Conservation (phyloP, 2,888 invertebrate species). For the Amphipyra berbera region DNA sequence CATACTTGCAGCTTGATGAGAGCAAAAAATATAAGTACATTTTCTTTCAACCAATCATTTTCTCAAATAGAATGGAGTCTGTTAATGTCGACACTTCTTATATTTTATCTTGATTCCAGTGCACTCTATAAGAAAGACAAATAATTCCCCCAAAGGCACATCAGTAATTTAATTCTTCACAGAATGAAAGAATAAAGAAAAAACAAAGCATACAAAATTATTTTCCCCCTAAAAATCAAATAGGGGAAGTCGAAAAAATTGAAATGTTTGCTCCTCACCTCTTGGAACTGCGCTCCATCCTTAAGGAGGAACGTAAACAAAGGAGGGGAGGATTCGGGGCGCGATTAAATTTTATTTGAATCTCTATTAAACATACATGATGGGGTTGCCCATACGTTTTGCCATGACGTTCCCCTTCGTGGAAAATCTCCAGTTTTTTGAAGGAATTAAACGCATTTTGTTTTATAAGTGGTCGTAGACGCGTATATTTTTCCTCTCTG, state of each 20-base stretch:
- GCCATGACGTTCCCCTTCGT: conserved; percentile 7
- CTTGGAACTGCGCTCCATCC: conserved; percentile 31
- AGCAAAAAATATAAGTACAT: too few relatives aligned
- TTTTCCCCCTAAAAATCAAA: conserved; percentile 37
- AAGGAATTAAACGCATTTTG: conserved; percentile 25
- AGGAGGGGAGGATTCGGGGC: conserved; percentile 10
- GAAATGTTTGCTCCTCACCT: conserved; percentile 51
- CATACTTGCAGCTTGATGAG: too few relatives aligned
- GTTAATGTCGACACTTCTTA: too few relatives aligned
- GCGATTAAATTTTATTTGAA: conserved; percentile 53
- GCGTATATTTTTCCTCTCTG: not conserved
- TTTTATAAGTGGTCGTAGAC: not conserved
- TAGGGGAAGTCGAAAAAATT: conserved; percentile 44
- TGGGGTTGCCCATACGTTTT: conserved; percentile 14
- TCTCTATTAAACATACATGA: conserved; percentile 45
- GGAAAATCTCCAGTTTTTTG: conserved; percentile 20
- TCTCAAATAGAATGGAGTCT: too few relatives aligned
- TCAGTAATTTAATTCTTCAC: conserved; percentile 44
- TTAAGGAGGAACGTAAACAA: conserved; percentile 45
- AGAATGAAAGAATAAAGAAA: conserved; percentile 24
- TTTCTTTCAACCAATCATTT: too few relatives aligned
- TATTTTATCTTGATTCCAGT: not conserved
- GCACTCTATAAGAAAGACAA: conserved; percentile 27
- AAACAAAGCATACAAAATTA: conserved; percentile 29
- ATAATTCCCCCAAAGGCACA: conserved; percentile 14